Base-by-base conservation (phyloP, 2,797 vertebrate species). In the Gila robusta region DNA sequence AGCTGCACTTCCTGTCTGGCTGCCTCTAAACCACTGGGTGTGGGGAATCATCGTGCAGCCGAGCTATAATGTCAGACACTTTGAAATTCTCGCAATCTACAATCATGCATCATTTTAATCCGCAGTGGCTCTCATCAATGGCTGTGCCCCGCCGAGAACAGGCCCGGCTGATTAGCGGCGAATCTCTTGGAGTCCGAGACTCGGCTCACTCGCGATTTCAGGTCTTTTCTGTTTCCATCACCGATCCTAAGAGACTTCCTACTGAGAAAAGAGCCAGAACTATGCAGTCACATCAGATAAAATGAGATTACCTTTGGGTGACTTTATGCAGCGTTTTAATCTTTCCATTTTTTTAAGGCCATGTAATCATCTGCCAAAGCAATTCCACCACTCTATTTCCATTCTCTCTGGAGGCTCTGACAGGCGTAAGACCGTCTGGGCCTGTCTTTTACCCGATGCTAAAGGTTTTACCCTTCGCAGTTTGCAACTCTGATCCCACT, bases 401-500 rank as follows among this genome's bases (percentile, higher is more conserved):
- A 67, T 59, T 72, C 52, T 72, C 84, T 81, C 77, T 66, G 78
- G 84, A 86, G 84, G 78, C 84, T 81, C 90, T 92, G 91, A 90
- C 85, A 90, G 86, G 79, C 85, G 87, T 88, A 64, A 81, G 88
- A 81, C 86, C 90, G 90, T 89, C 91, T 89, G 89, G 92, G 91
- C 88, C 92, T 66, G 90, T 92, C 93, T 94, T 88, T 92, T 93
- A 91, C 92, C 89, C 87, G 86, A 91, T 92, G 92, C 90, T 89
- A 91, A 90, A 91, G 91, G 93, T 92, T 95, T 91, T 87, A 88
- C 85, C 91, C 93, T 88, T 78, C 81, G 90, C 91, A 87, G 81
- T 93, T 93, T 94, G 94, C 94, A 94, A 94, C 94, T 95, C 91
- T 92, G 91, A 92, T 93, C 93, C 86, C 87, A 91, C 90, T 92